Percentiles rank a stretch among this genome's conserved stretches.
Evolutionary conservation across 2,797 vertebrate genomes (phyloP).

Genomic region (Eospalax fontanierii): DNA sequence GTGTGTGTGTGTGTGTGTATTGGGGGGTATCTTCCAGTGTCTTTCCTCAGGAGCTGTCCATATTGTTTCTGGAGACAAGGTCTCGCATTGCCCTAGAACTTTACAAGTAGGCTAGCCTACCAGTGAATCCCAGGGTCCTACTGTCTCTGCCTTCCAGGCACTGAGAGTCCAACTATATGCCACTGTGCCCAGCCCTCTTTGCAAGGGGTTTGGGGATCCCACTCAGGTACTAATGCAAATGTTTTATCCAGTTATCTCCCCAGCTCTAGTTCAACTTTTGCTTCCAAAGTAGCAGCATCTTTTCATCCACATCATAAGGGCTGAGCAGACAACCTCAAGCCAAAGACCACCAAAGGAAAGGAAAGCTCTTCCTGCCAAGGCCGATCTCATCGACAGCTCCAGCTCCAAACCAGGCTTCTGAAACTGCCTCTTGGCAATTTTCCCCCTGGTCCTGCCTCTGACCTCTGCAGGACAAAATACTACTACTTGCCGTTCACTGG

Average conservation of each 20-base stretch:
- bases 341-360: background rate
- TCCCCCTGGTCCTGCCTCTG: slow-evolving; percentile 3
- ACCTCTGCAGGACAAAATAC: slow-evolving; percentile 57
- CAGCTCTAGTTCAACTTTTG: background rate
- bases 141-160: background rate
- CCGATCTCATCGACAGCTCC: background rate
- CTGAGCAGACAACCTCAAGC: background rate
- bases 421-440: background rate
- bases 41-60: background rate
- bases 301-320: background rate
- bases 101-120: background rate
- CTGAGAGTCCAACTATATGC: background rate
- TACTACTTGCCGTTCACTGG: background rate
- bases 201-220: background rate
- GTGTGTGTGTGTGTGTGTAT: no score
- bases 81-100: background rate
- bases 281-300: slow-evolving; percentile 10
- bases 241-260: background rate
- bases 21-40: background rate
- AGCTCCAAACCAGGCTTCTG: slow-evolving; percentile 13
- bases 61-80: background rate
- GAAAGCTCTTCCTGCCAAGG: background rate
- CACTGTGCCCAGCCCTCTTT: background rate
- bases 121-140: no score
- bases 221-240: background rate